Conservation (phyloP, 2,888 invertebrate genomes). For the Dyspetes luteomarginatus region DNA sequence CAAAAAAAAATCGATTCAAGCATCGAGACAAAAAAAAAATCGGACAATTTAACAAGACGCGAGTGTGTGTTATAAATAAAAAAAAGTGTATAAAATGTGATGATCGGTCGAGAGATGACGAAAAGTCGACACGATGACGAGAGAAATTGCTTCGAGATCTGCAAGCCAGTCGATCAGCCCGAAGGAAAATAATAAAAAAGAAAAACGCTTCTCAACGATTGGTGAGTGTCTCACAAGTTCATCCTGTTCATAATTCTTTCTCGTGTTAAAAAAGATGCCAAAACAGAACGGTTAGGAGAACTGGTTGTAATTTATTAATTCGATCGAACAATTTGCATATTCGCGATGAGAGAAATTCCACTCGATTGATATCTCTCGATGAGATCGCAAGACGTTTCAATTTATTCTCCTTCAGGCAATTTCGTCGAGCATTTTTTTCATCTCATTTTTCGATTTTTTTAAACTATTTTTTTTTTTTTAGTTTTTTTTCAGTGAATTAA, state of each 20-base stretch:
- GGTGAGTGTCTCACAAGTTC: not conserved
- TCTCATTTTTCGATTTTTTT: not conserved
- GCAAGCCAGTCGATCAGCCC: not conserved
- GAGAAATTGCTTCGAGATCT: not conserved
- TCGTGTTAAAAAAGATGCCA: not conserved
- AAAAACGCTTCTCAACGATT: not conserved
- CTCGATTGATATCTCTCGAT: slow-evolving; percentile 46
- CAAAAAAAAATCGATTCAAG: too few species aligned
- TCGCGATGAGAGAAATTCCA: slow-evolving; percentile 39
- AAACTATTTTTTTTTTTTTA: too few species aligned
- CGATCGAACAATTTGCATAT: slow-evolving; percentile 43
- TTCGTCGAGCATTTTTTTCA: not conserved
- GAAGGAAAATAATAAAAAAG: not conserved
- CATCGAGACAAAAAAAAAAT: too few species aligned
- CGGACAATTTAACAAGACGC: too few species aligned
- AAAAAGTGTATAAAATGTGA: too few species aligned
- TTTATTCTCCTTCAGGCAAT: slow-evolving; percentile 28
- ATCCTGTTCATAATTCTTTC: not conserved
- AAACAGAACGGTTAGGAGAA: slow-evolving; percentile 10
- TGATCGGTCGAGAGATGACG: too few species aligned
- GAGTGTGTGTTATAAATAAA: too few species aligned
- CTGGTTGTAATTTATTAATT: slow-evolving; percentile 49
- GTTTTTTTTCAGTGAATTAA: not conserved
- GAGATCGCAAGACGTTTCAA: slow-evolving; percentile 44
- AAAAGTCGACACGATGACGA: too few species aligned